Evolutionary conservation across 2,888 invertebrate genomes (phyloP).

Genomic region (Sphaeridia pumilis): DNA sequence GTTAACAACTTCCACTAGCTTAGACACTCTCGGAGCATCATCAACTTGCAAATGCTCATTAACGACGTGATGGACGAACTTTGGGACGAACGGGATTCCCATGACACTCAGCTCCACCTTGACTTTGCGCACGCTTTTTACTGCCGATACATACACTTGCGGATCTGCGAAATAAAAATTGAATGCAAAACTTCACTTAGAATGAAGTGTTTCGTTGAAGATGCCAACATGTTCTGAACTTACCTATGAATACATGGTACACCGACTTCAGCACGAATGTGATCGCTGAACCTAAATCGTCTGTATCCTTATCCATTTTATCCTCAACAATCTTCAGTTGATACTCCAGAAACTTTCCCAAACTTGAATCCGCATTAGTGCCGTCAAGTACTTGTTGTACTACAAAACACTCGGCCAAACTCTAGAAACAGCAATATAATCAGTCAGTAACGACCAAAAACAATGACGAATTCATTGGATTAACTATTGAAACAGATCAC

Average conservation of each 20-base stretch:
- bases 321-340: constrained; percentile 17
- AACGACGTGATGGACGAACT: constrained; percentile 19
- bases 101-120: constrained; percentile 17
- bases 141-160: constrained; percentile 25
- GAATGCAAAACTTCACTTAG: background rate
- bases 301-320: constrained; percentile 8
- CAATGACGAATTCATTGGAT: background rate
- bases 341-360: constrained; percentile 19
- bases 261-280: constrained; percentile 20
- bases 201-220: background rate
- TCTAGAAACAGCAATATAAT: constrained; percentile 18
- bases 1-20: constrained; percentile 22
- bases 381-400: constrained; percentile 21
- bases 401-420: constrained; percentile 27
- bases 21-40: constrained; percentile 23
- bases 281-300: constrained; percentile 18
- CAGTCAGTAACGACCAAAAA: background rate
- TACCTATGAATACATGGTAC: constrained; percentile 31
- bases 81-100: constrained; percentile 24
- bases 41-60: constrained; percentile 22
- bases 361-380: constrained; percentile 13
- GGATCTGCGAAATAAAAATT: constrained; percentile 23
- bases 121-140: constrained; percentile 24
- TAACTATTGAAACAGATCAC: background rate
- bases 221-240: background rate